A percentile compares a stretch with the other conserved stretches of the same genome.
Conservation (phyloP, 1,140 invertebrate genomes). For the Heliconius hermathena region DNA sequence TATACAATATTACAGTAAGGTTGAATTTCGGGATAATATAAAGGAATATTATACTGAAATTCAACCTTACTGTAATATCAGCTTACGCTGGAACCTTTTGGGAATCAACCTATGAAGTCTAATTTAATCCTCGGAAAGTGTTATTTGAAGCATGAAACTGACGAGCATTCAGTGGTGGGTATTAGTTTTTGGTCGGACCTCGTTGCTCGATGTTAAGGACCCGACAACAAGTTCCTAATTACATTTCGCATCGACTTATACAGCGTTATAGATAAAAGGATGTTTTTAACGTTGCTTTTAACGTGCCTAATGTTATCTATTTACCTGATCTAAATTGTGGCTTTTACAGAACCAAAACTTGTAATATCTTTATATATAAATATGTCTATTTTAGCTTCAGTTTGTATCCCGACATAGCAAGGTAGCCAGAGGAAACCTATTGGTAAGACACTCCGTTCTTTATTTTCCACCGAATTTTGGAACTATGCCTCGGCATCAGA, state of each 20-base stretch:
- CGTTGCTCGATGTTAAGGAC: not conserved
- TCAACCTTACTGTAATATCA: constrained; percentile 4
- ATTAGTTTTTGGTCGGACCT: not conserved
- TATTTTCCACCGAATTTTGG: too few relatives aligned
- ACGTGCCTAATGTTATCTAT: not conserved
- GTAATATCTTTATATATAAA: too few relatives aligned
- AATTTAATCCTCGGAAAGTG: constrained; percentile 7
- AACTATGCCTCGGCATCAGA: too few relatives aligned
- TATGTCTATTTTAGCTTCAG: too few relatives aligned
- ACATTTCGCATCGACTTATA: constrained; percentile 3
- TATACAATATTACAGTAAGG: too few relatives aligned
- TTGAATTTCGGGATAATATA: not conserved
- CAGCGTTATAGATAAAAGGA: not conserved
- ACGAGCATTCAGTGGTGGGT: constrained; percentile 7
- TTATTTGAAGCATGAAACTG: constrained; percentile 12
- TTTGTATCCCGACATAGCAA: too few relatives aligned
- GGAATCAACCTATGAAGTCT: constrained; percentile 10
- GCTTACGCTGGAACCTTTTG: constrained; percentile 12
- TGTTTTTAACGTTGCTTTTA: not conserved
- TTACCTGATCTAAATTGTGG: too few relatives aligned
- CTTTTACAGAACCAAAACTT: too few relatives aligned
- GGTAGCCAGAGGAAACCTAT: too few relatives aligned
- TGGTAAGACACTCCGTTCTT: too few relatives aligned
- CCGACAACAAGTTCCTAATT: not conserved
- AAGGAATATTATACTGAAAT: not conserved